A percentile compares a stretch with the other conserved stretches of the same genome.
Conservation (phyloP, 2,797 vertebrate species). For the Adelosebastes latens region DNA sequence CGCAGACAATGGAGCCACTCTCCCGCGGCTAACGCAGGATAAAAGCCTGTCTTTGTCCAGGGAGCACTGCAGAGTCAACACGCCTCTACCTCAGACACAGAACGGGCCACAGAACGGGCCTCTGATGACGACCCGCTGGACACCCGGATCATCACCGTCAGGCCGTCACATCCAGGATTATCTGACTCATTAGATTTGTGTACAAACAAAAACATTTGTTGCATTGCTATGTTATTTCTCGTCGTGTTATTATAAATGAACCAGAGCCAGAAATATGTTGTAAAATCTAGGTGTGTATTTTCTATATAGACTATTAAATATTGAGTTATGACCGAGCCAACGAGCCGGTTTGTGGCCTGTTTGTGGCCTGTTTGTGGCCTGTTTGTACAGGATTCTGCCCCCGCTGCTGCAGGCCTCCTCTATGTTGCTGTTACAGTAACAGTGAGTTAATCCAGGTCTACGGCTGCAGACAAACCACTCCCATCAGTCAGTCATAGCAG, state of each 20-base stretch:
- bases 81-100: constrained; percentile 42
- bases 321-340: neutral
- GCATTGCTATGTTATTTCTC: neutral
- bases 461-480: neutral
- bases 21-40: constrained; percentile 37
- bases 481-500: neutral
- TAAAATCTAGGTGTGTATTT: neutral
- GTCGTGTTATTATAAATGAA: neutral
- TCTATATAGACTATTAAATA: too few relatives aligned
- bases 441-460: neutral
- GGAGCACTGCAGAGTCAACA: constrained; percentile 41
- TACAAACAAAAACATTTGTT: too few relatives aligned
- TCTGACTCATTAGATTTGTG: neutral
- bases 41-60: constrained; percentile 56
- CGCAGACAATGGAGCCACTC: constrained; percentile 55
- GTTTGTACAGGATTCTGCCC: neutral
- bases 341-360: neutral
- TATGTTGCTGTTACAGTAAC: neutral
- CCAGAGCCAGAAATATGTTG: neutral
- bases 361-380: neutral
- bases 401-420: neutral
- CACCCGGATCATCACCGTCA: neutral
- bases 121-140: neutral
- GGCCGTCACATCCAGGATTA: neutral
- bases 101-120: constrained; percentile 21